These are phyloP conservation scores for Bradynema listronoti DNA, from an alignment of 1,140 invertebrate genomes.

Conservation along the genomic window DNA sequence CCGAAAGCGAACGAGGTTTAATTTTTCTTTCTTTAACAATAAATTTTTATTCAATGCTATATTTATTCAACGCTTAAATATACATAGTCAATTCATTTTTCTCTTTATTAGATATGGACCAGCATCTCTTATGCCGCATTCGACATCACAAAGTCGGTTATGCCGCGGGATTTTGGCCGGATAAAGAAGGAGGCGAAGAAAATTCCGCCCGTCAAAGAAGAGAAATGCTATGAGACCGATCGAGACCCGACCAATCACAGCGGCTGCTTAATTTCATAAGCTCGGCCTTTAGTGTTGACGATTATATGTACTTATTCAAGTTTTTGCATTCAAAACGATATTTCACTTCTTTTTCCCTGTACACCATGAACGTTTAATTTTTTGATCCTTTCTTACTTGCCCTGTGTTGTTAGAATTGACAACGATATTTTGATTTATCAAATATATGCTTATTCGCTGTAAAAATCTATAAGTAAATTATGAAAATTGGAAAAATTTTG, in stretches of 20 bases:
- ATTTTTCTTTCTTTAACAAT: background rate
- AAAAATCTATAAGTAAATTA: too few relatives aligned
- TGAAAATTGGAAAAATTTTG: too few relatives aligned
- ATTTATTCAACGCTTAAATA: too few relatives aligned
- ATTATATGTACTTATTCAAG: too few relatives aligned
- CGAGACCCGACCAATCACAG: slow-evolving; percentile 67
- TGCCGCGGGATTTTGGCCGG: slow-evolving; percentile 46
- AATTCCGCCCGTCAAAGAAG: slow-evolving; percentile 67
- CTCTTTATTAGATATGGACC: slow-evolving; percentile 64
- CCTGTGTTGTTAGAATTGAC: too few relatives aligned
- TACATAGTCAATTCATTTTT: too few relatives aligned
- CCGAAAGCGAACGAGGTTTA: slow-evolving; percentile 58
- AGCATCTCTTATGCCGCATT: slow-evolving; percentile 64
- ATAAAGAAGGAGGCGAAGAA: slow-evolving; percentile 61
- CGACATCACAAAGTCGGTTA: slow-evolving; percentile 60
- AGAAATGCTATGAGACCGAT: slow-evolving; percentile 64
- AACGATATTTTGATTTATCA: too few relatives aligned
- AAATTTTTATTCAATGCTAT: background rate
- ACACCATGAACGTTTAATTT: too few relatives aligned
- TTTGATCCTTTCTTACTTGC: too few relatives aligned
- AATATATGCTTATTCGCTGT: too few relatives aligned
- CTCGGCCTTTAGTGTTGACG: slow-evolving; percentile 13
- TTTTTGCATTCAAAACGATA: too few relatives aligned
- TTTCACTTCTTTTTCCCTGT: too few relatives aligned
- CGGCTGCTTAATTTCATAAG: slow-evolving; percentile 64